Conservation (phyloP, 2,797 vertebrate species). For the Sebastolobus alascanus region DNA sequence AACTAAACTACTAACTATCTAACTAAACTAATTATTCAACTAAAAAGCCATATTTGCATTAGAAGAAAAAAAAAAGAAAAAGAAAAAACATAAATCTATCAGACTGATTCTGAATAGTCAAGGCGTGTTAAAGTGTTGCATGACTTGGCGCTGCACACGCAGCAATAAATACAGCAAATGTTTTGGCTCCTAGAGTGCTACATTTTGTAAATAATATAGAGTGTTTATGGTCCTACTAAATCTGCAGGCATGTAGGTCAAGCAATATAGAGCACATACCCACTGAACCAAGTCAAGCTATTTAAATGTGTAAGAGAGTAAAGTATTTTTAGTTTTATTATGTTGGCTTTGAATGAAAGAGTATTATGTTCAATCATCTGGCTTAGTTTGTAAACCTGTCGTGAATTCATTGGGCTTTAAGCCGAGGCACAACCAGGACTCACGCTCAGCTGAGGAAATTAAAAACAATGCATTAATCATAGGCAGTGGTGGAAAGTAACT, state of each 20-base stretch:
- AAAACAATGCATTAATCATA: no score
- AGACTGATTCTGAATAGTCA: neutral
- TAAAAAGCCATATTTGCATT: neutral
- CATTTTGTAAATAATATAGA: slow-evolving; percentile 54
- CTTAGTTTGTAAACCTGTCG: slow-evolving; percentile 31
- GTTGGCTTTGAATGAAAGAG: slow-evolving; percentile 49
- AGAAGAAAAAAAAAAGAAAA: neutral
- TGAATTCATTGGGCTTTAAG: slow-evolving; percentile 37
- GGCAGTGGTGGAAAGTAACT: no score
- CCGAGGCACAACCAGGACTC: neutral
- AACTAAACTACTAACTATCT: no score
- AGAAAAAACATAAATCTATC: neutral
- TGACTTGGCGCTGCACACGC: slow-evolving; percentile 38
- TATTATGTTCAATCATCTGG: slow-evolving; percentile 54
- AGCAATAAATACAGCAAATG: slow-evolving; percentile 46
- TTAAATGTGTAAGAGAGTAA: slow-evolving; percentile 37
- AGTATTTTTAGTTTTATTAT: slow-evolving; percentile 72
- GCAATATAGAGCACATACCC: slow-evolving; percentile 12
- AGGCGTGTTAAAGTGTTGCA: slow-evolving; percentile 6
- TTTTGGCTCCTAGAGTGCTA: slow-evolving; percentile 34
- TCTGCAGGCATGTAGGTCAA: slow-evolving; percentile 65
- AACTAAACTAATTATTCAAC: neutral
- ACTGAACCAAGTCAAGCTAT: slow-evolving; percentile 7
- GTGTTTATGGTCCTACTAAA: slow-evolving; percentile 64
- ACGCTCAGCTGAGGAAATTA: neutral